These are phyloP conservation scores for Caenorhabditis brenneri DNA, from an alignment of 1,140 invertebrate species.

Conservation along the genomic window DNA sequence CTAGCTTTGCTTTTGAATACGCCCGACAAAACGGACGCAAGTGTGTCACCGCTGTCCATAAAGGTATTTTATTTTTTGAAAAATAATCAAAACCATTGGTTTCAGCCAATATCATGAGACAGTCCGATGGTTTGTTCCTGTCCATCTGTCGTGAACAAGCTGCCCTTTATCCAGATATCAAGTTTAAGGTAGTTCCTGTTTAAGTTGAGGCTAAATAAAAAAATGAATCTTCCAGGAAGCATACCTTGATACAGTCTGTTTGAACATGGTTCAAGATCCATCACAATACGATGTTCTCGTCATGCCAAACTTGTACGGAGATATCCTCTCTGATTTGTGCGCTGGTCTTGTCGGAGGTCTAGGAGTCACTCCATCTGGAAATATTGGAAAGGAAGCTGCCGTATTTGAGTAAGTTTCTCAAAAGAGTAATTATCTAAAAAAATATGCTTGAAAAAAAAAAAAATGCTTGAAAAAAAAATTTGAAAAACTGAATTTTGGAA, in stretches of 20 bases:
- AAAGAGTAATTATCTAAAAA: no score
- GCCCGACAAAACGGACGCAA: slow-evolving; percentile 88
- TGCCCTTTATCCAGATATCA: slow-evolving; percentile 88
- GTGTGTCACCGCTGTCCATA: slow-evolving; percentile 98
- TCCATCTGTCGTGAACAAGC: slow-evolving; percentile 92
- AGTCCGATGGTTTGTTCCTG: slow-evolving; percentile 98
- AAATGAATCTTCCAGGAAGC: slow-evolving; percentile 76
- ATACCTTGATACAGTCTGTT: slow-evolving; percentile 96
- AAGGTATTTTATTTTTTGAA: slow-evolving; percentile 92
- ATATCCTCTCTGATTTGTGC: slow-evolving; percentile 98
- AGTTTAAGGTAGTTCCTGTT: slow-evolving; percentile 85
- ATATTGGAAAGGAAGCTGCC: slow-evolving; percentile 95
- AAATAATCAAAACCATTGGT: neutral
- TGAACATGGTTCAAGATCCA: slow-evolving; percentile 98
- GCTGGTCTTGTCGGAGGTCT: slow-evolving; percentile 96
- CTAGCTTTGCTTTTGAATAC: slow-evolving; percentile 98
- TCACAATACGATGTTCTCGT: slow-evolving; percentile 94
- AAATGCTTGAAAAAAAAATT: no score
- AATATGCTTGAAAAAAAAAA: no score
- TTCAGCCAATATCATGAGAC: slow-evolving; percentile 79
- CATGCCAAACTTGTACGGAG: slow-evolving; percentile 99
- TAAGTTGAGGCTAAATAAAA: no score
- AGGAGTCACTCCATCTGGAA: slow-evolving; percentile 95
- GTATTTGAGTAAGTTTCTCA: slow-evolving; percentile 82
- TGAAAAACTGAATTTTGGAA: no score